Evolutionary conservation across 23 tunicate species (phyloP), one percentile per base, ranked within the genome.

Genomic region (Halocynthia aurantium): DNA sequence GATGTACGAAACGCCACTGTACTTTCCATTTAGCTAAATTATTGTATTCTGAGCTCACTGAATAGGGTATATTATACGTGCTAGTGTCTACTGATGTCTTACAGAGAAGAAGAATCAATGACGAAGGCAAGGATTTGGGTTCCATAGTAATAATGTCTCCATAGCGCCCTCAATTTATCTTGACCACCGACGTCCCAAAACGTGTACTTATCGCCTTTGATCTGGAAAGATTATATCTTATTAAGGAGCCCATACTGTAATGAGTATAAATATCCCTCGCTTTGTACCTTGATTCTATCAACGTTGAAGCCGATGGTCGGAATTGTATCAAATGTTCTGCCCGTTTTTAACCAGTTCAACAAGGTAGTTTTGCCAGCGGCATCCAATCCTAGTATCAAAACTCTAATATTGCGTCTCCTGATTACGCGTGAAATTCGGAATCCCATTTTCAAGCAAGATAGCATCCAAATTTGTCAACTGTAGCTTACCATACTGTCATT

Each of bases 151-250:
- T 90, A 90, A 77, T 90, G 84, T 85, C 81, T 85, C 97, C 97
- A 90, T 7, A 85, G 44, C 7, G 64, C 58, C 56, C 84, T 67
- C 40, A 90, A 40, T 72, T 85, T 85, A 49, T 90, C 97, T 72
- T 90, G 97, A 18, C 97, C 97, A 44, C 97, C 97, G 19, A 90
- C 87, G 67, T 90, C 97, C 97, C 97, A 90, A 8, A 86, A 63
- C 17, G 91, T 86, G 19, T 81, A 80, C 40, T 55, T 72, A 0
- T 73, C 74, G 20, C 81, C 71, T 52, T 63, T 86, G 4, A 86
- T 86, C 91, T 86, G 50, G 50, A 58, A 21, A 10, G 12, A 9
- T 20, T 9, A 76, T 76, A 60, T 61, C 11, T 8, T 61, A 22
- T 10, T 77, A 51, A 51, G 6, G 52, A 10, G 77, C 57, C 62